phyloP scores from a whole-genome alignment of 2,113 vertebrate genomes.

The Oncorhynchus keta region DNA sequence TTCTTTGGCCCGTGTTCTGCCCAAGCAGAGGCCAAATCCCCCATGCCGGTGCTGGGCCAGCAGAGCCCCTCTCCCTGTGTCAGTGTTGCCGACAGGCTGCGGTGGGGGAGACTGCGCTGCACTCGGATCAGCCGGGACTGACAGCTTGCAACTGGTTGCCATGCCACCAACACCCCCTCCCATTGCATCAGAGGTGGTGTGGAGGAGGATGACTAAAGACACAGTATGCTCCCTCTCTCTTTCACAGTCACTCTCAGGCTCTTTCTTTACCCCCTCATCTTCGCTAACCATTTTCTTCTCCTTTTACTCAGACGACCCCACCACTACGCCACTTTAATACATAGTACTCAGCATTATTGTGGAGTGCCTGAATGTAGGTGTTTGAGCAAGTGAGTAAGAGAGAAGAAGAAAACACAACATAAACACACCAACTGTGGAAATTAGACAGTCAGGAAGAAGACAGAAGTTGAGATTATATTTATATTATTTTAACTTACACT shows the following conservation, averaged over 20 bases:
- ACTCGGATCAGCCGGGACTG: constrained; percentile 26
- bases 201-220: constrained; percentile 60
- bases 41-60: neutral
- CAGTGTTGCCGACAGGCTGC: neutral
- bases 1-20: neutral
- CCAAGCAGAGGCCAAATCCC: neutral
- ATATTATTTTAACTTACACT: constrained; percentile 28
- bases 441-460: neutral
- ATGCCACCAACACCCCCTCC: constrained; percentile 53
- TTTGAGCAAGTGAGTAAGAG: no score
- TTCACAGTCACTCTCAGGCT: constrained; percentile 13
- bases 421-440: neutral
- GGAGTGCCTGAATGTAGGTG: constrained; percentile 1
- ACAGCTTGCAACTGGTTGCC: constrained; percentile 52
- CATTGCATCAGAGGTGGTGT: constrained; percentile 45
- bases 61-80: neutral
- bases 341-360: constrained; percentile 37
- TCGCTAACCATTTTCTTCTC: neutral
- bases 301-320: neutral
- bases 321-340: neutral
- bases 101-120: constrained; percentile 1
- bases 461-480: neutral
- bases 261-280: neutral
- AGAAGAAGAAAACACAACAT: neutral
- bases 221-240: constrained; percentile 25